Base-by-base conservation (phyloP, 2,888 invertebrate species). In the Amphipyra berbera region DNA sequence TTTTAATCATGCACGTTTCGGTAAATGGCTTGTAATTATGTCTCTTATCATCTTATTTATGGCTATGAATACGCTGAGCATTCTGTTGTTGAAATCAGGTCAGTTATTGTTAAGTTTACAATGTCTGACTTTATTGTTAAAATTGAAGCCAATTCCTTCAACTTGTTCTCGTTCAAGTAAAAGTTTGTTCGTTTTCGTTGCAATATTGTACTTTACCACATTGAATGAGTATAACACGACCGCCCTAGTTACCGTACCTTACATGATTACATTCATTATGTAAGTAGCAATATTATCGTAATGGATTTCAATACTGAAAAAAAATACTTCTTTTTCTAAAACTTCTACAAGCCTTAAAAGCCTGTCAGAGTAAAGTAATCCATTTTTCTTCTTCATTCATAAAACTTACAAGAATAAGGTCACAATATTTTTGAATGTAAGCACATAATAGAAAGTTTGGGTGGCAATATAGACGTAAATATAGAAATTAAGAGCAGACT, bases 401-500 rank as follows among this genome's bases (percentile, higher is more conserved):
- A 21, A 21, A 21, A 21, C 21, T 21, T 21, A 21, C 21, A 21
- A 21, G 21, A 21, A 21, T 21, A 21, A 21, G 21, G 2, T 21
- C 3, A 21, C 21, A 21, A 21, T 21, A 21, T 2, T 21, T 21
- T 21, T 21, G 21, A 21, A 30, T 30, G 6, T 30, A 30, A 6
- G 30, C 4, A 30, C 6, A 30, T 30, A 30, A 4, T 7, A 7
- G 30, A 7, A 30, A 4, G 15, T 15, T 21, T 38, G 10, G 14
- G 13, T 30, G 12, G 1, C 38, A 13, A 47, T 15, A 38, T 10
- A 13, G n/a, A 45, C 21, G 27, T 6, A n/a, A 9, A 21, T 12
- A 65, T 42, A 64, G 10, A 52, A 65, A 68, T 76, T 42, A 67
- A 69, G 55, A 54, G 37, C 46, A 60, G 37, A 14, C 33, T 14